These are phyloP conservation scores for Agrilus biguttatus DNA, from an alignment of 2,888 invertebrate genomes.

Conservation along the genomic window DNA sequence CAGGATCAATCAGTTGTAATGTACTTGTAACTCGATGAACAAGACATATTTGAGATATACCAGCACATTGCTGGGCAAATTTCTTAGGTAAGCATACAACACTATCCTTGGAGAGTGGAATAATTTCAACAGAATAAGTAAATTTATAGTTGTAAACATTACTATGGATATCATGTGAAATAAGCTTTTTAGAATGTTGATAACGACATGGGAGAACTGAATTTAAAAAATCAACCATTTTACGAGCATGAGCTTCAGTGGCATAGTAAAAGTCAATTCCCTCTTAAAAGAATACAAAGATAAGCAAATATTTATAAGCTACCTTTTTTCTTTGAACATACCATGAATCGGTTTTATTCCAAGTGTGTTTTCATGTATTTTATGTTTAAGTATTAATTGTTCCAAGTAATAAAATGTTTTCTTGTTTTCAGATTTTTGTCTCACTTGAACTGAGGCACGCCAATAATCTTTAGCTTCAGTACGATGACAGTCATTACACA, in stretches of 20 bases:
- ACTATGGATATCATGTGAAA: constrained; percentile 95
- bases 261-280: constrained; percentile 93
- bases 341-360: constrained; percentile 79
- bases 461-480: constrained; percentile 96
- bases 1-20: constrained; percentile 87
- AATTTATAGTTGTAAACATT: constrained; percentile 95
- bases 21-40: constrained; percentile 78
- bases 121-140: constrained; percentile 87
- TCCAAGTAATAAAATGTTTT: constrained; percentile 97
- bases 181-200: constrained; percentile 83
- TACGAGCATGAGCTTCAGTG: constrained; percentile 78
- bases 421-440: constrained; percentile 80
- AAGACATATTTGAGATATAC: constrained; percentile 77
- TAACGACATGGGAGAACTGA: constrained; percentile 79
- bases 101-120: constrained; percentile 89
- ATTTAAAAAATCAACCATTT: constrained; percentile 87
- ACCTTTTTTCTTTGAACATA: constrained; percentile 22
- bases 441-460: constrained; percentile 82
- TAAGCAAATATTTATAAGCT: constrained; percentile 2
- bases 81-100: constrained; percentile 80
- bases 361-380: constrained; percentile 76
- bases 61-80: constrained; percentile 73
- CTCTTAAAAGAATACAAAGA: constrained; percentile 38
- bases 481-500: constrained; percentile 96
- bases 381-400: constrained; percentile 90